These are phyloP conservation scores for Varanus komodoensis DNA, from an alignment of 2,113 vertebrate species.

Conservation along the genomic window DNA sequence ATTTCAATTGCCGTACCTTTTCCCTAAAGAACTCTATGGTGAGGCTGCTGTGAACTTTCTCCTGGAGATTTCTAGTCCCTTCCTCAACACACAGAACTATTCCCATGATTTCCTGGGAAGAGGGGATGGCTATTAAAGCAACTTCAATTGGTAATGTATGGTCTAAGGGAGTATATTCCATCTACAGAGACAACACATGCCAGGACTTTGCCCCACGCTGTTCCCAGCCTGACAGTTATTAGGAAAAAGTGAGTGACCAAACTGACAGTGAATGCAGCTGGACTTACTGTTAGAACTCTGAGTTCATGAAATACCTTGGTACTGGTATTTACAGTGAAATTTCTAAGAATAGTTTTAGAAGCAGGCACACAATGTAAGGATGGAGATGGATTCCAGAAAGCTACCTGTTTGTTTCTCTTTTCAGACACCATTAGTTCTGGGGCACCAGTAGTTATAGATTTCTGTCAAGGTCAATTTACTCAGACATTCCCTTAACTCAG, in stretches of 20 bases:
- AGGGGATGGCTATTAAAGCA: neutral
- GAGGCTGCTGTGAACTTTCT: neutral
- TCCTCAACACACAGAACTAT: neutral
- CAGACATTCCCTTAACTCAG: conserved; percentile 1
- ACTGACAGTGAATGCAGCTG: neutral
- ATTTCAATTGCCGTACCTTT: neutral
- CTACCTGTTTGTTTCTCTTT: neutral
- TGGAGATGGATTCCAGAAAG: neutral
- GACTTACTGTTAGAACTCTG: neutral
- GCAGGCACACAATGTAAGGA: neutral
- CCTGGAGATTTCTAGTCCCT: neutral
- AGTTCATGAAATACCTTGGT: neutral
- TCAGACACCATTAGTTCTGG: neutral
- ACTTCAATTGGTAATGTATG: neutral
- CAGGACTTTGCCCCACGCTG: neutral
- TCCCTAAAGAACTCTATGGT: neutral
- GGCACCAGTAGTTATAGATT: neutral
- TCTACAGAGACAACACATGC: neutral
- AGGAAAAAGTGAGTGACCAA: neutral
- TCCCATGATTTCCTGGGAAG: neutral
- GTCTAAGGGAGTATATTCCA: neutral
- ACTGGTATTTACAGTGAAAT: neutral
- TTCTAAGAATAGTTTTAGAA: neutral
- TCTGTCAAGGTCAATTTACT: conserved; percentile 10
- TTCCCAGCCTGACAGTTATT: neutral